Conservation (phyloP, 1,140 invertebrate genomes). For the Aphis gossypii region DNA sequence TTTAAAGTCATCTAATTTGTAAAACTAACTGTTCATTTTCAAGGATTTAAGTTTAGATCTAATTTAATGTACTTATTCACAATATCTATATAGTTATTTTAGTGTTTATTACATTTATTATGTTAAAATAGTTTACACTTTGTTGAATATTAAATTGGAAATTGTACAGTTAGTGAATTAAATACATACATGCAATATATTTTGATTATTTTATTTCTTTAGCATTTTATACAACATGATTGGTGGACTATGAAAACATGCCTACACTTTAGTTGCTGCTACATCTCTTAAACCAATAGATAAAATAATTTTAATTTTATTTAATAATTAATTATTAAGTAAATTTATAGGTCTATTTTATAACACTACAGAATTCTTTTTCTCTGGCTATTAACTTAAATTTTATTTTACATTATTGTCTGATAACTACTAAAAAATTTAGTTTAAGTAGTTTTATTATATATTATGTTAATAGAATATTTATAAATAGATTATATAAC, state of each 20-base stretch:
- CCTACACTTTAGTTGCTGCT: neutral
- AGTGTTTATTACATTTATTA: neutral
- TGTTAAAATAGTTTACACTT: neutral
- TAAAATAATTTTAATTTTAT: neutral
- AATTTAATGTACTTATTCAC: neutral
- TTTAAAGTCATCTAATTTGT: neutral
- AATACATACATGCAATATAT: neutral
- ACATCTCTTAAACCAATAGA: neutral
- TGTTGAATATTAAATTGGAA: neutral
- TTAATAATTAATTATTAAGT: too few species aligned
- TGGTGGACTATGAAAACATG: neutral
- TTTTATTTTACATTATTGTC: neutral
- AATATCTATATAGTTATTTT: neutral
- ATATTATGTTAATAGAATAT: too few species aligned
- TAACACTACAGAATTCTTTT: neutral
- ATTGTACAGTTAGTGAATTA: neutral
- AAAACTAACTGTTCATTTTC: constrained; percentile 1
- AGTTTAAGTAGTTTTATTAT: neutral
- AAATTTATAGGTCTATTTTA: too few species aligned
- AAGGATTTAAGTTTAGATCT: neutral
- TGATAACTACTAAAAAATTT: neutral
- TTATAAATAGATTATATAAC: too few species aligned
- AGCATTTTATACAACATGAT: neutral
- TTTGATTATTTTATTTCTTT: neutral
- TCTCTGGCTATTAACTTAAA: neutral